Evolutionary conservation across 1,140 invertebrate species (phyloP).

Genomic region (Drosophila pandora): DNA sequence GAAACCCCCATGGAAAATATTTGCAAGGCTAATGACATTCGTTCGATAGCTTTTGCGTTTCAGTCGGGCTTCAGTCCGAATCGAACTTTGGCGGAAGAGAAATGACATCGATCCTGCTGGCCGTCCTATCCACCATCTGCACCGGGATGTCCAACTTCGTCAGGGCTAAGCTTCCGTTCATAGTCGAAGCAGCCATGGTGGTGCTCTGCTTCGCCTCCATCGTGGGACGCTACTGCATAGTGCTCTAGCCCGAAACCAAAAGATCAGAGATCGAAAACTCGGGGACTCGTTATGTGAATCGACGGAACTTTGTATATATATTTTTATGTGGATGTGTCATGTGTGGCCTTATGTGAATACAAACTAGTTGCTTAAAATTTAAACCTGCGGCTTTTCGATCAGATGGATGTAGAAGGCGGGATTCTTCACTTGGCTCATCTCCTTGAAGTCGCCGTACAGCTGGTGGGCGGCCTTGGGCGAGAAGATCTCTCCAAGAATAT

Average conservation of each 20-base stretch:
- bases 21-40: conserved; percentile 61
- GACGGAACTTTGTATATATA: conserved; percentile 44
- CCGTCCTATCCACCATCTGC: conserved; percentile 50
- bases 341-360: conserved; percentile 48
- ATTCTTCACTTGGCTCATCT: conserved; percentile 85
- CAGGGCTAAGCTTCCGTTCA: conserved; percentile 63
- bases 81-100: conserved; percentile 35
- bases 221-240: conserved; percentile 59
- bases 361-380: conserved; percentile 48
- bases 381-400: conserved; percentile 86
- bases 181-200: conserved; percentile 73
- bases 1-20: conserved; percentile 31
- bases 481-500: conserved; percentile 90
- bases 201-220: conserved; percentile 66
- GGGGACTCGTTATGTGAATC: conserved; percentile 36
- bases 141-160: conserved; percentile 66
- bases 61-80: conserved; percentile 36
- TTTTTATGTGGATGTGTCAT: conserved; percentile 37
- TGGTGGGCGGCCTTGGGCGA: conserved; percentile 87
- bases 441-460: conserved; percentile 92
- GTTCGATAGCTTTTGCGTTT: conserved; percentile 51
- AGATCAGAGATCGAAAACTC: conserved; percentile 7
- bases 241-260: conserved; percentile 13
- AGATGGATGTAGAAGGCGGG: conserved; percentile 94
- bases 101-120: conserved; percentile 60